A percentile compares a stretch with the other conserved stretches of the same genome.
These are phyloP conservation scores for Sinosuthora webbiana DNA, from an alignment of 2,113 vertebrate species.

Conservation along the genomic window DNA sequence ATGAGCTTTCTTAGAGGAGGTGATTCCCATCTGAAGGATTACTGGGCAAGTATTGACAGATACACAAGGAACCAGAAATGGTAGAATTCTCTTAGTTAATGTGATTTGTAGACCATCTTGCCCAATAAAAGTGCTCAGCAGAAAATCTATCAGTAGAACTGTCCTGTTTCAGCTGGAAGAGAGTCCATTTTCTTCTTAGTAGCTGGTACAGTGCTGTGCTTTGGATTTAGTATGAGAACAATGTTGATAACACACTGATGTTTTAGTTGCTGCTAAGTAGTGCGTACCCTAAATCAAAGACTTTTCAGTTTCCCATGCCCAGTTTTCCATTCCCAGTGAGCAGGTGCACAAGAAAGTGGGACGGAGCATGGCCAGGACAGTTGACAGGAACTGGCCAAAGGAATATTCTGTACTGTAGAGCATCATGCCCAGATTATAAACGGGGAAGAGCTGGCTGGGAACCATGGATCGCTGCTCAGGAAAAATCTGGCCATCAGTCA, in stretches of 20 bases:
- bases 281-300: not conserved
- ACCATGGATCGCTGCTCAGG: not conserved
- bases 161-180: not conserved
- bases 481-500: not conserved
- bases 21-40: not conserved
- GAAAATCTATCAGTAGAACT: not conserved
- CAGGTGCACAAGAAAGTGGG: not conserved
- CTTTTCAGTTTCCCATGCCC: not conserved
- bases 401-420: not conserved
- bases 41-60: not conserved
- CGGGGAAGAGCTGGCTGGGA: rapidly evolving
- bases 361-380: not conserved
- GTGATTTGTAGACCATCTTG: not conserved
- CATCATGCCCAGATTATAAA: not conserved
- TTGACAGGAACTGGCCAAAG: not conserved
- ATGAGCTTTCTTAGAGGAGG: not conserved
- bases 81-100: not conserved
- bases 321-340: not conserved
- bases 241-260: not conserved
- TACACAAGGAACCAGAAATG: not conserved
- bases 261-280: not conserved
- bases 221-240: not conserved
- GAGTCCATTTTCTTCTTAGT: not conserved
- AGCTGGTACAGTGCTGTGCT: not conserved
- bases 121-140: not conserved